These are phyloP conservation scores for Strix uralensis DNA, from an alignment of 2,113 vertebrate genomes.

Conservation along the genomic window DNA sequence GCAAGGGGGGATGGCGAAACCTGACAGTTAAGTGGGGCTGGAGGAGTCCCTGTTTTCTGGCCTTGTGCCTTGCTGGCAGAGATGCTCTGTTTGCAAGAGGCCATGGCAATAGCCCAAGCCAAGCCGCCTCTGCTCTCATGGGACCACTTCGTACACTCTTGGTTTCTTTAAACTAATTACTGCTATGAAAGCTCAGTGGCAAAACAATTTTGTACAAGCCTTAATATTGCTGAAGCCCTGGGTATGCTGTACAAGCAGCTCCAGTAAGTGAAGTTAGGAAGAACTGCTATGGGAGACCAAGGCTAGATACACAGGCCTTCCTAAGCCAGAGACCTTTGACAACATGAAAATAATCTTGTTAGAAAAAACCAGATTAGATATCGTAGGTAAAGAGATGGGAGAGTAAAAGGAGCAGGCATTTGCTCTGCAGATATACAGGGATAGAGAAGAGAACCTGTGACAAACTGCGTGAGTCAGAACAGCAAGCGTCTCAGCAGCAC, in stretches of 20 bases:
- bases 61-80: background rate
- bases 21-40: background rate
- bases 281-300: background rate
- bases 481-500: background rate
- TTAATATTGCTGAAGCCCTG: background rate
- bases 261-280: background rate
- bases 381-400: background rate
- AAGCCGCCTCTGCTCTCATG: background rate
- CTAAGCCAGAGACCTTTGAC: background rate
- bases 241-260: background rate
- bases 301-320: background rate
- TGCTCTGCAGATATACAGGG: background rate
- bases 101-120: background rate
- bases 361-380: background rate
- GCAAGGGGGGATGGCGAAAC: background rate
- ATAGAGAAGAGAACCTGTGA: background rate
- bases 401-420: background rate
- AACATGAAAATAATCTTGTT: background rate
- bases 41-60: background rate
- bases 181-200: background rate
- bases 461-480: rapidly evolving
- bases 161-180: background rate
- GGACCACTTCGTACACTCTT: background rate
- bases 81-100: background rate
- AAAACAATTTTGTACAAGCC: background rate